phyloP scores from a whole-genome alignment of 2,888 invertebrate species.

The Adelphocoris suturalis region DNA sequence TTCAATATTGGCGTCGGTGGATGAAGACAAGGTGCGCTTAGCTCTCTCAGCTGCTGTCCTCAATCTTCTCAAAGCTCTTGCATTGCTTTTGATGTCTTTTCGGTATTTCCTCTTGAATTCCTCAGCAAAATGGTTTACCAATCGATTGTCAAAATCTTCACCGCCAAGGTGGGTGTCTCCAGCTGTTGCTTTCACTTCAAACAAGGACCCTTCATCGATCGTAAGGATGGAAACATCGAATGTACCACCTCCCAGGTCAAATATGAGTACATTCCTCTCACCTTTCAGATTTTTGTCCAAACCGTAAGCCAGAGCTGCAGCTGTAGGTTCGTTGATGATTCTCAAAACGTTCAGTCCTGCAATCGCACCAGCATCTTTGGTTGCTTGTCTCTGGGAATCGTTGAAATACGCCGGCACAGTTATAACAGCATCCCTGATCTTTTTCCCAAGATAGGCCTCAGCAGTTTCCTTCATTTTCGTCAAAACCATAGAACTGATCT shows the following conservation, averaged over 20 bases:
- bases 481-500: slow-evolving; percentile 85
- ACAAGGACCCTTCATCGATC: slow-evolving; percentile 81
- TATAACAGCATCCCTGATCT: slow-evolving; percentile 86
- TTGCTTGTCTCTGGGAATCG: slow-evolving; percentile 84
- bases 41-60: slow-evolving; percentile 81
- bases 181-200: slow-evolving; percentile 88
- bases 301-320: slow-evolving; percentile 92
- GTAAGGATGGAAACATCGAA: slow-evolving; percentile 92
- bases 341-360: slow-evolving; percentile 92
- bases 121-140: slow-evolving; percentile 82
- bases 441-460: slow-evolving; percentile 82
- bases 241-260: slow-evolving; percentile 85
- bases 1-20: slow-evolving; percentile 80
- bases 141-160: slow-evolving; percentile 82
- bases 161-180: slow-evolving; percentile 92
- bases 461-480: slow-evolving; percentile 84
- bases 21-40: slow-evolving; percentile 80
- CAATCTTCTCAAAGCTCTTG: slow-evolving; percentile 79
- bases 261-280: slow-evolving; percentile 90
- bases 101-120: slow-evolving; percentile 81
- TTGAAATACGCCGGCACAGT: slow-evolving; percentile 91
- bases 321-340: slow-evolving; percentile 94
- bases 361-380: slow-evolving; percentile 93
- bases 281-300: slow-evolving; percentile 79
- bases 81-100: slow-evolving; percentile 80